Evolutionary conservation across 2,113 vertebrate species (phyloP).

Genomic region (Hyaena hyaena): DNA sequence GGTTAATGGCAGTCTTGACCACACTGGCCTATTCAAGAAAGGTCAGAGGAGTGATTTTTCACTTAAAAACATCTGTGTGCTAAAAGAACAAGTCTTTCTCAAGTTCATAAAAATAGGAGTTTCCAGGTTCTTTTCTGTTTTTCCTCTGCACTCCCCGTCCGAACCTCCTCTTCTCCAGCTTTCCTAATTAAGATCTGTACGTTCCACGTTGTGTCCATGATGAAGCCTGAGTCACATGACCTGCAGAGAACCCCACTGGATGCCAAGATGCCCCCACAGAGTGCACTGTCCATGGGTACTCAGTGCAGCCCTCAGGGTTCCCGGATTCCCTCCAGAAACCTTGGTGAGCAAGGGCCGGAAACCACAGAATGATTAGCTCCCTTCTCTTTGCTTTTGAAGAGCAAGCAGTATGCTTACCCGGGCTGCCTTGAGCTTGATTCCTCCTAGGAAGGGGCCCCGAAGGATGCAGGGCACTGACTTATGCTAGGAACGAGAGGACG

Average conservation of each 20-base stretch:
- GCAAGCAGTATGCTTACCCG: constrained; percentile 28
- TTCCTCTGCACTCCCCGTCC: background rate
- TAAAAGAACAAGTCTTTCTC: constrained; percentile 87
- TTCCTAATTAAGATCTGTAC: constrained; percentile 67
- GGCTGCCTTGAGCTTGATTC: constrained; percentile 58
- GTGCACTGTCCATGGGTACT: background rate
- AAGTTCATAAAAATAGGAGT: constrained; percentile 81
- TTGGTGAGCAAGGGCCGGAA: background rate
- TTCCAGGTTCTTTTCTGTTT: constrained; percentile 64
- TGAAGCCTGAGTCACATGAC: constrained; percentile 8
- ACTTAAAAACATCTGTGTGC: constrained; percentile 84
- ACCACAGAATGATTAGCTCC: fast-evolving
- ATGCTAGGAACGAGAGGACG: background rate
- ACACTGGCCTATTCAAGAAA: constrained; percentile 82
- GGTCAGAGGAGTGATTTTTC: constrained; percentile 87
- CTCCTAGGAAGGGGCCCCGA: constrained; percentile 68
- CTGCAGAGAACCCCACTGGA: constrained; percentile 4
- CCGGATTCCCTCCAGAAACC: background rate
- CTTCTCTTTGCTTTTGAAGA: background rate
- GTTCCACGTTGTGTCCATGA: constrained; percentile 64
- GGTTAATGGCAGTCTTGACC: constrained; percentile 81
- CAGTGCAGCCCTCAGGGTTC: background rate
- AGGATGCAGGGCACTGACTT: constrained; percentile 11
- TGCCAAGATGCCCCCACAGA: background rate
- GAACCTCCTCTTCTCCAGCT: constrained; percentile 33